phyloP scores from a whole-genome alignment of 2,888 invertebrate genomes.

The Pammene fasciana region DNA sequence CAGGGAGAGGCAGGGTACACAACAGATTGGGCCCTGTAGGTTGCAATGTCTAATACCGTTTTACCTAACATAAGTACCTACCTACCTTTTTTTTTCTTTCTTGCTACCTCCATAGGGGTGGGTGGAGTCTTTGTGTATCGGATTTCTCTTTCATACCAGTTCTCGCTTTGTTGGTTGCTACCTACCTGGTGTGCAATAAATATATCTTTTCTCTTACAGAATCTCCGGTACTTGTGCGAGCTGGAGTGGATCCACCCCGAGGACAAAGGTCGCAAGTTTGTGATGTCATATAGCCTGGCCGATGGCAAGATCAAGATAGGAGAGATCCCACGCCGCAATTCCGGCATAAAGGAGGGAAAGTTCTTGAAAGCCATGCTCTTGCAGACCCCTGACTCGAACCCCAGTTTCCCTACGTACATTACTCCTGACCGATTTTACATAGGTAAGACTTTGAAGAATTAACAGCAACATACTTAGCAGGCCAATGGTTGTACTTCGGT shows the following conservation, averaged over 20 bases:
- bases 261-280: conserved; percentile 88
- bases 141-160: no score
- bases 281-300: conserved; percentile 89
- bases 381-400: conserved; percentile 87
- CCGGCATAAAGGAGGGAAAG: conserved; percentile 89
- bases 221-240: conserved; percentile 88
- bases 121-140: no score
- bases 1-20: no score
- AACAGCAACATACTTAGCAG: not conserved
- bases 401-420: conserved; percentile 89
- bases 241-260: conserved; percentile 91
- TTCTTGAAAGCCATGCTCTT: conserved; percentile 87
- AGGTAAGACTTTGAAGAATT: conserved; percentile 72
- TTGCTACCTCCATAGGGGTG: no score
- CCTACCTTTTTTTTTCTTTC: no score
- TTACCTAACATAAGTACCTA: no score
- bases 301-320: conserved; percentile 89
- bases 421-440: conserved; percentile 91
- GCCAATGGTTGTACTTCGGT: no score
- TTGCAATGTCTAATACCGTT: no score
- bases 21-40: no score
- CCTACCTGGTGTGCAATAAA: no score
- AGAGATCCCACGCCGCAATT: conserved; percentile 88
- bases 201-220: conserved; percentile 58
- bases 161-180: no score